Conservation (phyloP, 1,140 invertebrate species). For the Temnothorax longispinosus region DNA sequence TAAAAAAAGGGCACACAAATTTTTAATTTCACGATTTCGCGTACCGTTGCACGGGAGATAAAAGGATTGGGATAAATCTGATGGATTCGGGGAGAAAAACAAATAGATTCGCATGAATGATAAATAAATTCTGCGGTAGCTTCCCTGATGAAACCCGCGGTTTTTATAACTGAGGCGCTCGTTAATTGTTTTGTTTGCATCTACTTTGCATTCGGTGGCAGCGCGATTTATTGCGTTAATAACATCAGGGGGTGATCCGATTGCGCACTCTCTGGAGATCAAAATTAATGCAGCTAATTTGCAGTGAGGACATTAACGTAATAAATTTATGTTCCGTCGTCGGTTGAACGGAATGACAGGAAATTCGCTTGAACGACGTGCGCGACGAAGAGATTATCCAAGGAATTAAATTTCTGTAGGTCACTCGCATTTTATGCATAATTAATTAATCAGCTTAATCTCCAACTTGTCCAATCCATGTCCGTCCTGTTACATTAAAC, state of each 20-base stretch:
- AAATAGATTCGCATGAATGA: constrained; percentile 44
- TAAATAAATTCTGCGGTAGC: constrained; percentile 38
- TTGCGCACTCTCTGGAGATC: constrained; percentile 35
- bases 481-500: not conserved
- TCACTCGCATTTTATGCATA: not conserved
- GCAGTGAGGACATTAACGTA: constrained; percentile 51
- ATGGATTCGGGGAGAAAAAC: constrained; percentile 30
- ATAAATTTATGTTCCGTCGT: constrained; percentile 52
- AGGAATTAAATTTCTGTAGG: constrained; percentile 49
- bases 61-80: constrained; percentile 12
- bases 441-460: constrained; percentile 45
- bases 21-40: constrained; percentile 53
- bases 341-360: constrained; percentile 43
- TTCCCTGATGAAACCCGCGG: not conserved
- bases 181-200: constrained; percentile 61
- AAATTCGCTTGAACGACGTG: constrained; percentile 39
- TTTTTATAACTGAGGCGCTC: constrained; percentile 48
- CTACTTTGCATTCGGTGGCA: constrained; percentile 50
- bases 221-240: constrained; percentile 46
- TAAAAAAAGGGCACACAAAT: constrained; percentile 10
- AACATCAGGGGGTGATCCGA: constrained; percentile 22
- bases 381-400: constrained; percentile 40
- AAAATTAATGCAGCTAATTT: constrained; percentile 61
- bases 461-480: not conserved
- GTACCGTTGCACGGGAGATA: not conserved